Base-by-base conservation (phyloP, 1,140 invertebrate genomes). In the Hylyphantes graminicola region DNA sequence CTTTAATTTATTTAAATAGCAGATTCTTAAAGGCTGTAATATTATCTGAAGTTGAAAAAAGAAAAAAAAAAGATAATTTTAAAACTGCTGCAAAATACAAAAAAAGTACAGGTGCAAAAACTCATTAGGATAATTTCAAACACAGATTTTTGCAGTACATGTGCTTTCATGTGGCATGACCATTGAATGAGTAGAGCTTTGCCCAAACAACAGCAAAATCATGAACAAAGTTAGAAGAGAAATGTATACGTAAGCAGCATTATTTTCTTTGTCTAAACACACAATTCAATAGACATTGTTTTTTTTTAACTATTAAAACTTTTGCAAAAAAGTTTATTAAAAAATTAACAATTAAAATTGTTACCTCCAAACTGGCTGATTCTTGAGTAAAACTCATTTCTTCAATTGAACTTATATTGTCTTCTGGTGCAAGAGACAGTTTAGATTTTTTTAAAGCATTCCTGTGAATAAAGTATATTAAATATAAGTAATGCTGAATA, bases 401-500 rank as follows among this genome's bases (percentile, higher is more conserved):
- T n/a, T 81, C 68, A 2, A 67, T 8, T 48, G 61, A 19, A 17
- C 72, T 75, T n/a, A 74, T 51, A 21, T 35, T 51, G 8, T 83
- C 70, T 50, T 67, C 70, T 48, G 80, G 63, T n/a, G 67, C 19
- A 12, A 65, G 51, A 17, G 70, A 51, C n/a, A 83, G 57, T 67
- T 75, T 83, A 8, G 50, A 19, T 53, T 75, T 74, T 12, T 83
- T 83, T 17, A 83, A 65, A 57, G 55, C 12, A 53, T 13, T 83
- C 50, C 80, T 83, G 17, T 21, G 65, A 68, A 59, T 13, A 59
- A 59, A 59, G 12, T 59, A 59, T 59, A 59, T 59, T 59, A 13
- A 13, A 13, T 7, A 59, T 13, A 59, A n/a, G n/a, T 59, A 59
- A 59, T 59, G 57, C 57, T 13, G 57, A 12, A 59, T n/a, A 59